Conservation (phyloP, 2,888 invertebrate genomes). For the Drosophila helvetica region DNA sequence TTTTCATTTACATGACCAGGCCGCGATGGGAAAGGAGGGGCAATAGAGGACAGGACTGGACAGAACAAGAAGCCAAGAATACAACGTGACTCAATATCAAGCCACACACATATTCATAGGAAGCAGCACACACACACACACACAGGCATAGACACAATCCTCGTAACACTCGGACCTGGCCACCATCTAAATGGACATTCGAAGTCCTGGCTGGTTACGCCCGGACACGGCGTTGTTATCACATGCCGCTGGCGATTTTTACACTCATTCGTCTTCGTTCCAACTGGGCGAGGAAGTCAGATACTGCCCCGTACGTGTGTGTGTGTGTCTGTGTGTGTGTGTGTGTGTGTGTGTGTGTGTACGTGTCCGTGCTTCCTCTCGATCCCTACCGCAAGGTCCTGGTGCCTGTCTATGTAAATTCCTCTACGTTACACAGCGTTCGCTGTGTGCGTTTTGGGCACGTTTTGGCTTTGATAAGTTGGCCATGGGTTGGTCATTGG, state of each 20-base stretch:
- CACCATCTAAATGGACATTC: constrained; percentile 72
- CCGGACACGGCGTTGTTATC: constrained; percentile 69
- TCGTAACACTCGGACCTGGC: constrained; percentile 1
- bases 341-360: no score
- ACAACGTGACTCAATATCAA: constrained; percentile 75
- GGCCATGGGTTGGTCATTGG: constrained; percentile 47
- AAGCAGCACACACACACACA: constrained; percentile 16
- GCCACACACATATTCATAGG: constrained; percentile 20
- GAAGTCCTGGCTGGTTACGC: constrained; percentile 72
- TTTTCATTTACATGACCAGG: constrained; percentile 83
- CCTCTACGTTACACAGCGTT: constrained; percentile 42
- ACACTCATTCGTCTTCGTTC: constrained; percentile 80
- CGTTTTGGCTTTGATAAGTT: constrained; percentile 77
- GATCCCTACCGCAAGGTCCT: constrained; percentile 45
- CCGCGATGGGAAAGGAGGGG: constrained; percentile 16
- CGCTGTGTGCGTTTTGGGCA: constrained; percentile 64
- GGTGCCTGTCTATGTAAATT: constrained; percentile 70
- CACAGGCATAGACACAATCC: constrained; percentile 10
- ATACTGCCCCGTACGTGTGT: constrained; percentile 4
- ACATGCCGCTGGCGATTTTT: constrained; percentile 75
- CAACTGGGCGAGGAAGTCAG: constrained; percentile 74
- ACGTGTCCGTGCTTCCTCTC: no score
- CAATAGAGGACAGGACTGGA: constrained; percentile 15
- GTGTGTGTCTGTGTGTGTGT: no score
- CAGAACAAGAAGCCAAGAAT: constrained; percentile 65